phyloP scores from a whole-genome alignment of 2,797 vertebrate species.

The Rhinella marina region DNA sequence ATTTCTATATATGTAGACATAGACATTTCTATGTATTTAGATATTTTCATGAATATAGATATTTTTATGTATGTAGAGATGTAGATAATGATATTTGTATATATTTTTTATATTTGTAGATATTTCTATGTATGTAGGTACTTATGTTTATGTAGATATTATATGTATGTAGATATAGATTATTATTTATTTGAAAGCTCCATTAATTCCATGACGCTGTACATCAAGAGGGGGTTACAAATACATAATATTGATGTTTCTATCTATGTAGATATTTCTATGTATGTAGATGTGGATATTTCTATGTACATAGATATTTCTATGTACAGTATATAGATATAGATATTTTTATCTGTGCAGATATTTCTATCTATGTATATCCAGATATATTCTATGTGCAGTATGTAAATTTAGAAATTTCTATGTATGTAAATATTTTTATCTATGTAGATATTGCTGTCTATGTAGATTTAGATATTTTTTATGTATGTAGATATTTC shows the following conservation, averaged over 20 bases:
- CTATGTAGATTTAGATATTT: neutral
- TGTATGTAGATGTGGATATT: neutral
- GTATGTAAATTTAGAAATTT: neutral
- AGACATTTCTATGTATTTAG: neutral
- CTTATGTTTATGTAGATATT: neutral
- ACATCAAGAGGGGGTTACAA: no score
- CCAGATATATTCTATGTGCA: neutral
- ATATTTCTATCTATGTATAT: neutral
- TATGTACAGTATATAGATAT: neutral
- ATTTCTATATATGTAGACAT: neutral
- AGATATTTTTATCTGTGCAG: neutral
- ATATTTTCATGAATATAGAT: neutral
- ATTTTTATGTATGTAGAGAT: neutral
- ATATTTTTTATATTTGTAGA: neutral
- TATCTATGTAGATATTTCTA: neutral
- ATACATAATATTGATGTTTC: neutral
- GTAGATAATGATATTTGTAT: neutral
- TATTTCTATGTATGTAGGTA: neutral
- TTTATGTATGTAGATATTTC: neutral
- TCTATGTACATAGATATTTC: neutral
- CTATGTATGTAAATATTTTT: neutral
- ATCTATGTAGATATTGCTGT: neutral
- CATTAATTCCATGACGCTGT: neutral
- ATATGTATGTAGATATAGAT: neutral
- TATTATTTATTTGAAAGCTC: neutral